Conservation (phyloP, 2,113 vertebrate genomes). For the Uria lomvia region DNA sequence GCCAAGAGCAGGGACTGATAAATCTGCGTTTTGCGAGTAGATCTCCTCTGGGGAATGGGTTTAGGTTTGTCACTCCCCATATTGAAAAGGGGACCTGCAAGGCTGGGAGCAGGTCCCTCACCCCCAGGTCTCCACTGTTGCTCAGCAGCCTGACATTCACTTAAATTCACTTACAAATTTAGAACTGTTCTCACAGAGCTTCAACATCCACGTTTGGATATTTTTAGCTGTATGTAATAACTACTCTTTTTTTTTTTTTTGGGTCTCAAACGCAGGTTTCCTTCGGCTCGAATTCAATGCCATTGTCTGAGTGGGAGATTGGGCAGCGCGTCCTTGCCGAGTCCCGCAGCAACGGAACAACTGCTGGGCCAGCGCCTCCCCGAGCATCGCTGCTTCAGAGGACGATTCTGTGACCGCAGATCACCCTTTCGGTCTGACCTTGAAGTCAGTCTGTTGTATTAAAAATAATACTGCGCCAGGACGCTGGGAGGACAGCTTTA, state of each 20-base stretch:
- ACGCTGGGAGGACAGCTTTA: slow-evolving; percentile 46
- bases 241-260: neutral
- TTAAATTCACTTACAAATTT: neutral
- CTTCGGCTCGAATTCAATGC: neutral
- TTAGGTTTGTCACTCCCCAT: neutral
- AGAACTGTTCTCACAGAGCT: neutral
- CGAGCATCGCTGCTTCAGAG: neutral
- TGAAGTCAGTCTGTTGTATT: too few relatives aligned
- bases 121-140: neutral
- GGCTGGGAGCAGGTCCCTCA: neutral
- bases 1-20: neutral
- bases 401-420: neutral
- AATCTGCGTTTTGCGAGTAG: neutral
- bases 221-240: neutral
- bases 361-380: neutral
- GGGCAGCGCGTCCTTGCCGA: neutral
- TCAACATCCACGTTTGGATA: neutral
- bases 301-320: accelerated
- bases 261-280: neutral
- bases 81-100: neutral
- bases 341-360: neutral
- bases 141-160: neutral
- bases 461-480: neutral
- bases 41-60: accelerated
- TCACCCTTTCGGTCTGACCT: neutral